Conservation (phyloP, 2,797 vertebrate genomes). For the Bovichtus variegatus region DNA sequence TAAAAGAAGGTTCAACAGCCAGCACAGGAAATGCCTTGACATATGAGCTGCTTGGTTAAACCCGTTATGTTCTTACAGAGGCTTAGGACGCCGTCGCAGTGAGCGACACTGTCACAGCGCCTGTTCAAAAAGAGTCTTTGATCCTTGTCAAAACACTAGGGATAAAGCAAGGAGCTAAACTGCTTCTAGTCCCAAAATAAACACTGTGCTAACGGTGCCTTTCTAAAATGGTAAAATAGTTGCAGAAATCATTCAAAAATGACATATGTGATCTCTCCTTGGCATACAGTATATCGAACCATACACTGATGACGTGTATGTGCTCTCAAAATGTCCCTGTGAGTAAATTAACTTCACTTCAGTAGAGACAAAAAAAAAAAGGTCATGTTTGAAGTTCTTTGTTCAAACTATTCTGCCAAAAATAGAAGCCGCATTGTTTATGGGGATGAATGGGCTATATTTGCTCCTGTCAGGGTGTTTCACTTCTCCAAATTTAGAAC, state of each 20-base stretch:
- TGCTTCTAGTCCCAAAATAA: conserved; percentile 23
- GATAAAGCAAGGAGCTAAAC: conserved; percentile 46
- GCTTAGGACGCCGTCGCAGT: conserved; percentile 69
- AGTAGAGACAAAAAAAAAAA: conserved; percentile 40
- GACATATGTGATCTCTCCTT: not conserved
- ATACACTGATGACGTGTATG: not conserved
- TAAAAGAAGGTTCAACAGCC: conserved; percentile 50
- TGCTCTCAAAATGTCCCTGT: conserved; percentile 15
- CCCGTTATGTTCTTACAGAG: conserved; percentile 85
- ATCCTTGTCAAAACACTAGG: conserved; percentile 62
- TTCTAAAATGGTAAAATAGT: conserved; percentile 11
- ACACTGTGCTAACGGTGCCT: conserved; percentile 9
- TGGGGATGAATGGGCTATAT: conserved; percentile 75
- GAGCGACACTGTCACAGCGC: conserved; percentile 44
- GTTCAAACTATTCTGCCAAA: conserved; percentile 59
- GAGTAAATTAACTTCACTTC: conserved; percentile 44
- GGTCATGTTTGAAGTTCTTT: conserved; percentile 61
- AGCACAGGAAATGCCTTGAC: conserved; percentile 69
- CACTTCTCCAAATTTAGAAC: conserved; percentile 83
- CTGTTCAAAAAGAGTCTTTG: conserved; percentile 48
- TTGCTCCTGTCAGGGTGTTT: conserved; percentile 70
- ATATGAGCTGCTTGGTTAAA: conserved; percentile 83
- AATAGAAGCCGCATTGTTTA: conserved; percentile 74
- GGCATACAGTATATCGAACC: not conserved
- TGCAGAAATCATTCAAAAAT: conserved; percentile 12